A percentile compares a stretch with the other conserved stretches of the same genome.
Conservation (phyloP, 2,888 invertebrate species). For the Xylophagus ater region DNA sequence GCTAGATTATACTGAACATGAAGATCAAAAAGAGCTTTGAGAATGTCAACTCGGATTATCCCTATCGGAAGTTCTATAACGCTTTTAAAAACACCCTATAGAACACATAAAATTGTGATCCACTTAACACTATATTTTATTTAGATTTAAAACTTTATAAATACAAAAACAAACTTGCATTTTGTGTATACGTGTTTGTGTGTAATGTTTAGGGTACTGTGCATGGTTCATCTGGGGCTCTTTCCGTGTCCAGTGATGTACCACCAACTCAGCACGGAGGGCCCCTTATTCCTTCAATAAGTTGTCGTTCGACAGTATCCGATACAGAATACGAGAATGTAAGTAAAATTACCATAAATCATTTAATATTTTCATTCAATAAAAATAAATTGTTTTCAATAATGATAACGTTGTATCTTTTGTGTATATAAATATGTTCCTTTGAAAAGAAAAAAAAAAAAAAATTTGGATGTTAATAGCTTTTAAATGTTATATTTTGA, state of each 20-base stretch:
- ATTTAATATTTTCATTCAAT: too few species aligned
- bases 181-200: slow-evolving; percentile 22
- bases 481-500: not conserved
- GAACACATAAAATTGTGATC: too few species aligned
- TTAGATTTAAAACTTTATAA: not conserved
- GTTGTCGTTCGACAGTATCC: slow-evolving; percentile 81
- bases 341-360: slow-evolving; percentile 50
- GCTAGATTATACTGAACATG: too few species aligned
- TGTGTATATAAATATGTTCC: too few species aligned
- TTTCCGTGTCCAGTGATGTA: slow-evolving; percentile 39
- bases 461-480: not conserved
- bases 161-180: slow-evolving; percentile 4
- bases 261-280: slow-evolving; percentile 50
- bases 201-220: slow-evolving; percentile 48
- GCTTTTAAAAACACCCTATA: too few species aligned
- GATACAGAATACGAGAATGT: slow-evolving; percentile 89
- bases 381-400: slow-evolving; percentile 3
- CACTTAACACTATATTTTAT: too few species aligned
- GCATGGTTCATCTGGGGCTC: slow-evolving; percentile 51
- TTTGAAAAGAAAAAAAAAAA: too few species aligned
- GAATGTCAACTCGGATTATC: too few species aligned
- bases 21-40: too few species aligned
- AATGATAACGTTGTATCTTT: too few species aligned
- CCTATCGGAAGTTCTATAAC: too few species aligned
- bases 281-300: slow-evolving; percentile 50